Evolutionary conservation across 2,797 vertebrate species (phyloP).

Genomic region (Aeoliscus strigatus): DNA sequence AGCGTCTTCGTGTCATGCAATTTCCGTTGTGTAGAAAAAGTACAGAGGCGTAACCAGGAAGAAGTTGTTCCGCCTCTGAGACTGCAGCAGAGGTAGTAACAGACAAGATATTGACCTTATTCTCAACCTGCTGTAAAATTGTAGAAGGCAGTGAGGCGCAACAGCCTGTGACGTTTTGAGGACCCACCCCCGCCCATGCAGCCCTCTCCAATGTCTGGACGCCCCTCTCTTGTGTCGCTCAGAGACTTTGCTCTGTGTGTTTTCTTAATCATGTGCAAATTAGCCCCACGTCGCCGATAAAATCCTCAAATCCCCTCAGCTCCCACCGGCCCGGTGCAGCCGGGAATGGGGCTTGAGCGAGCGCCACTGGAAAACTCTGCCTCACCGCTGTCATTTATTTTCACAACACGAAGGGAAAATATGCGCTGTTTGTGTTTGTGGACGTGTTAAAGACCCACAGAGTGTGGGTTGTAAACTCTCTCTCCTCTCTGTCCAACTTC

Average conservation of each 20-base stretch:
- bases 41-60: too few relatives aligned
- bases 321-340: slow-evolving; percentile 18
- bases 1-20: too few relatives aligned
- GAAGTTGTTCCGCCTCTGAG: too few relatives aligned
- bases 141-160: too few relatives aligned
- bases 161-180: too few relatives aligned
- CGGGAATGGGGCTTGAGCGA: slow-evolving; percentile 17
- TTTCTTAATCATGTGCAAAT: slow-evolving; percentile 71
- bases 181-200: too few relatives aligned
- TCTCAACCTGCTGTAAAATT: too few relatives aligned
- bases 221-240: slow-evolving; percentile 27
- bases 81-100: too few relatives aligned
- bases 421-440: slow-evolving; percentile 59
- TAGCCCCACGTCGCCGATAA: slow-evolving; percentile 57
- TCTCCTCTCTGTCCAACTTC: slow-evolving; percentile 50
- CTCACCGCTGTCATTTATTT: slow-evolving; percentile 54
- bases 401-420: slow-evolving; percentile 41
- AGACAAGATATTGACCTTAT: too few relatives aligned
- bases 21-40: too few relatives aligned
- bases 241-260: slow-evolving; percentile 58
- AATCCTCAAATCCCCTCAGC: slow-evolving; percentile 57
- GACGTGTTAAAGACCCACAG: slow-evolving; percentile 54
- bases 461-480: slow-evolving; percentile 46
- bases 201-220: slow-evolving; percentile 14
- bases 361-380: slow-evolving; percentile 42